Conservation (phyloP, 1,140 invertebrate species). For the Calephelis nemesis region DNA sequence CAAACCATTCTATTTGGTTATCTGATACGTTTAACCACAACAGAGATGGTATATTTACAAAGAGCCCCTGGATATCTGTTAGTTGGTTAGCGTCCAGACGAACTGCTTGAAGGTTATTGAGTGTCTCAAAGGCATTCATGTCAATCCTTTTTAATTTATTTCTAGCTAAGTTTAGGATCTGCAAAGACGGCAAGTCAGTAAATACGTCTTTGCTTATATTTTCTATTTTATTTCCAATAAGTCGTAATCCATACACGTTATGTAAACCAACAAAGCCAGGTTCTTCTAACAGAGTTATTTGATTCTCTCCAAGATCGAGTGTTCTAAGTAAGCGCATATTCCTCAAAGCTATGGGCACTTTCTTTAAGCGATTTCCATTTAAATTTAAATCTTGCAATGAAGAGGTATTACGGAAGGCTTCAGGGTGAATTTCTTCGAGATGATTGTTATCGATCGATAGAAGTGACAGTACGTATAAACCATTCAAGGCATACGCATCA, state of each 20-base stretch:
- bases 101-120: slow-evolving; percentile 90
- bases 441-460: slow-evolving; percentile 90
- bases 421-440: slow-evolving; percentile 86
- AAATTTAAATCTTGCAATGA: slow-evolving; percentile 92
- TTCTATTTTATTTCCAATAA: slow-evolving; percentile 93
- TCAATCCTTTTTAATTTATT: slow-evolving; percentile 91
- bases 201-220: slow-evolving; percentile 91
- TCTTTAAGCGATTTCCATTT: slow-evolving; percentile 89
- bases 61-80: slow-evolving; percentile 90
- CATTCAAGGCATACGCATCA: slow-evolving; percentile 88
- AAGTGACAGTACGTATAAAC: slow-evolving; percentile 87
- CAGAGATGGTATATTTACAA: slow-evolving; percentile 89
- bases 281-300: slow-evolving; percentile 87
- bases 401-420: slow-evolving; percentile 90
- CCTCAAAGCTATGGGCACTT: slow-evolving; percentile 88
- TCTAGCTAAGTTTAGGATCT: slow-evolving; percentile 92
- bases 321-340: slow-evolving; percentile 87
- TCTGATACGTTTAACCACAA: slow-evolving; percentile 95
- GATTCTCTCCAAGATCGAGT: slow-evolving; percentile 92
- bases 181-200: slow-evolving; percentile 88
- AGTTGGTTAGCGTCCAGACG: slow-evolving; percentile 92
- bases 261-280: slow-evolving; percentile 90
- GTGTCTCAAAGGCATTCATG: slow-evolving; percentile 89
- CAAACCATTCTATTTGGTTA: slow-evolving; percentile 94
- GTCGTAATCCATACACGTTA: slow-evolving; percentile 87